A percentile compares a stretch with the other conserved stretches of the same genome.
These are phyloP conservation scores for Neocloeon triangulifer DNA, from an alignment of 1,140 invertebrate genomes.

Conservation along the genomic window DNA sequence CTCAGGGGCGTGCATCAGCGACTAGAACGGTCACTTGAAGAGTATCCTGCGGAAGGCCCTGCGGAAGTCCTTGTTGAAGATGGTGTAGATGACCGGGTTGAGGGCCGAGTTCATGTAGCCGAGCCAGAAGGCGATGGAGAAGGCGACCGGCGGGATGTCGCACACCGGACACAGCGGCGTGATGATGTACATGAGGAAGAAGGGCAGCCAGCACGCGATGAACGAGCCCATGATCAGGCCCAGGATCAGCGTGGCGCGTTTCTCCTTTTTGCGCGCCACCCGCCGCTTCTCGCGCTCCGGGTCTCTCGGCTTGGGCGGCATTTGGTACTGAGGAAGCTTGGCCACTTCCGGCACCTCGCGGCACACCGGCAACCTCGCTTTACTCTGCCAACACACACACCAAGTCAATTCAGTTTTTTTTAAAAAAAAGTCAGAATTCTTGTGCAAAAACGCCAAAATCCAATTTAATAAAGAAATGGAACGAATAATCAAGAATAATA, in stretches of 20 bases:
- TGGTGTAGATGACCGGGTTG: slow-evolving; percentile 95
- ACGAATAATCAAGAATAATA: too few relatives aligned
- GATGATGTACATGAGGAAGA: slow-evolving; percentile 86
- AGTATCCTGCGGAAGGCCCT: slow-evolving; percentile 84
- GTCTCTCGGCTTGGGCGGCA: slow-evolving; percentile 51
- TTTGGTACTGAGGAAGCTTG: too few relatives aligned
- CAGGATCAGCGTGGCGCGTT: slow-evolving; percentile 86
- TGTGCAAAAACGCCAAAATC: too few relatives aligned
- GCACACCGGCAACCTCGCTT: too few relatives aligned
- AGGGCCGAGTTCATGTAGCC: slow-evolving; percentile 97
- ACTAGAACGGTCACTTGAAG: slow-evolving; percentile 78
- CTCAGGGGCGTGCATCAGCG: too few relatives aligned
- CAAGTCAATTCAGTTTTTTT: too few relatives aligned
- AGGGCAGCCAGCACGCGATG: slow-evolving; percentile 96
- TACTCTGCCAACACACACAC: too few relatives aligned
- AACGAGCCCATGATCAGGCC: slow-evolving; percentile 98
- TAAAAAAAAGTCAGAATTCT: too few relatives aligned
- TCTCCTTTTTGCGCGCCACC: slow-evolving; percentile 88
- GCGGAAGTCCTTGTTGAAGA: slow-evolving; percentile 97
- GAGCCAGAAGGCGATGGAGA: slow-evolving; percentile 93
- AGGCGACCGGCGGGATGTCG: slow-evolving; percentile 59
- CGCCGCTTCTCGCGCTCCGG: slow-evolving; percentile 82
- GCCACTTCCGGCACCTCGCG: slow-evolving; percentile 16
- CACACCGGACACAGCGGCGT: slow-evolving; percentile 56
- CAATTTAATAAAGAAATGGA: too few relatives aligned